A percentile compares a stretch with the other conserved stretches of the same genome.
phyloP scores from a whole-genome alignment of 2,888 invertebrate genomes.

The Morpho helenor region DNA sequence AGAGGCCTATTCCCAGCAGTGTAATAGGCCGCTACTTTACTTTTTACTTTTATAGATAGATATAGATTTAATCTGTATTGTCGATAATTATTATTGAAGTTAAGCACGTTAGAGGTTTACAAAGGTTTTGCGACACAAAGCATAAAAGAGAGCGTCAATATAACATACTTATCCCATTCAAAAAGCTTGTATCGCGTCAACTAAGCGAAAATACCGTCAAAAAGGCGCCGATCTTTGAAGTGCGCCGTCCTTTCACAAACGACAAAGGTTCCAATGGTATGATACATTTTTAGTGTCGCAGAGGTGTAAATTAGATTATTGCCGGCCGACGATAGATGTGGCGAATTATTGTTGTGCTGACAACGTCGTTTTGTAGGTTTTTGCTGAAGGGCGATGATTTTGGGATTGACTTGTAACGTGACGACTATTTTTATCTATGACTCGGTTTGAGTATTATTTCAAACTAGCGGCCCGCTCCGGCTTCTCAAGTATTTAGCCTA shows the following conservation, averaged over 20 bases:
- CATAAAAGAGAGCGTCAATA: conserved; percentile 11
- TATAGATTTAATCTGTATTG: background rate
- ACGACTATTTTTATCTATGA: no score
- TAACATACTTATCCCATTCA: conserved; percentile 11
- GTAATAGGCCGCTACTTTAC: no score
- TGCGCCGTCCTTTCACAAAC: conserved; percentile 11
- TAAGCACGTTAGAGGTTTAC: no score
- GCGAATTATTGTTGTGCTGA: conserved; percentile 71
- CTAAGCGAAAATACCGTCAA: conserved; percentile 10
- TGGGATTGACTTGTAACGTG: background rate
- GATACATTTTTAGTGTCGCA: conserved; percentile 12
- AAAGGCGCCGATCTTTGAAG: conserved; percentile 16
- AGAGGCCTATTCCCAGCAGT: no score
- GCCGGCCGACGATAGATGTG: conserved; percentile 52
- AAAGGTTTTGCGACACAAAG: conserved; percentile 1
- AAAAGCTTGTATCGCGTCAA: conserved; percentile 3
- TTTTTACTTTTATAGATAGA: no score
- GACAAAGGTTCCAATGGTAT: conserved; percentile 13
- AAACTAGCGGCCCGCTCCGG: no score
- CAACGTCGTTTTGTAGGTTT: conserved; percentile 31
- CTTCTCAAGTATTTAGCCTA: no score
- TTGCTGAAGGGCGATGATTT: background rate
- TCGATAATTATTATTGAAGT: background rate
- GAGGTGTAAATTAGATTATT: conserved; percentile 22
- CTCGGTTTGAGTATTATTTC: no score